Evolutionary conservation across 2,113 vertebrate genomes (phyloP), one percentile per base, ranked within the genome.

Genomic region (Procapra przewalskii): DNA sequence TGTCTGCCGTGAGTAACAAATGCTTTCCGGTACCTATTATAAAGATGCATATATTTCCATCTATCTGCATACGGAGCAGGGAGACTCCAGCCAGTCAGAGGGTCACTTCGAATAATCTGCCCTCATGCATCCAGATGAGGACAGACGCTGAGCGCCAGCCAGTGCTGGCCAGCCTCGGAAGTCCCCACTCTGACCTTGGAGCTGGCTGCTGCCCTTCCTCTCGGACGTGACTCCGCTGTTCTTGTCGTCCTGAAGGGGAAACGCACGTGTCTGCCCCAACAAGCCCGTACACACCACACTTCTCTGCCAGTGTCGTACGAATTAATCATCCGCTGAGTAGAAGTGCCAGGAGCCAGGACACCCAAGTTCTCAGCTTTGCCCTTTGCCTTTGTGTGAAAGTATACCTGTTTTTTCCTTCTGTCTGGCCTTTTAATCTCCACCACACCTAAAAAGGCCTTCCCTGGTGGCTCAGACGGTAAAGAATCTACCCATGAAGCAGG

Each of bases 111-210:
- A 43, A 67, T 88, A 80, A n/a, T 36, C 57, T 14, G 3, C 48
- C 50, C 36, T 62, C 71, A 48, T 59, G 1, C 21, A 43, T 14
- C 36, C 10, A 59, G 11, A 25, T 40, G 84, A 71, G 50, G 40
- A 1, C 14, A 33, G 3, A 29, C 0, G 2, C 52, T 6, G 19
- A 13, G 7, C 6, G 4, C 13, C 0, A 1, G 23, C 6, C 6
- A 29, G 40, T 8, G 33, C 9, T 2, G 19, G 25, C 36, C 8
- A 3, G 3, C 62, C 60, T 31, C 11, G 0, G 33, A 36, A 27
- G 80, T 36, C 15, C 23, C 29, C 64, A 23, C n/a, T 80, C 43
- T 36, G 80, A 90, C n/a, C 79, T 67, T 40, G 0, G 0, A 23
- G 14, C 36, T 23, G 1, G 29, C 85, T 50, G 33, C 62, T 43